Evolutionary conservation across 1,140 invertebrate species (phyloP).

Genomic region (Drosophila lowei): DNA sequence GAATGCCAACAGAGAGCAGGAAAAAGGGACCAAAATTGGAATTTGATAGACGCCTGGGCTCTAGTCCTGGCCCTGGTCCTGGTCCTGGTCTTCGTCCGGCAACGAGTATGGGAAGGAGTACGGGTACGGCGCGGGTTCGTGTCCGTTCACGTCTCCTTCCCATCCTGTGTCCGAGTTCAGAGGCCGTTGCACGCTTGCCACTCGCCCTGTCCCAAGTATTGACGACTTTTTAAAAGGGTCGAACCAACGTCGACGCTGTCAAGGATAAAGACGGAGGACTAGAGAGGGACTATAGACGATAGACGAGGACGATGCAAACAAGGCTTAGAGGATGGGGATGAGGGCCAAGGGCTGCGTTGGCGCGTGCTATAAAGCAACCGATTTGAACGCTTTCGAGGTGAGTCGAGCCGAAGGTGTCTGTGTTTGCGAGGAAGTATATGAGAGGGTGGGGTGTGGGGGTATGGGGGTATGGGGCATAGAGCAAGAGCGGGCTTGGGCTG

Average conservation of each 20-base stretch:
- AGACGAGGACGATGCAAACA: conserved; percentile 6
- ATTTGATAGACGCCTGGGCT: conserved; percentile 73
- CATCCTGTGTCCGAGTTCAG: conserved; percentile 38
- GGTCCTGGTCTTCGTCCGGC: conserved; percentile 4
- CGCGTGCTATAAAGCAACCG: conserved; percentile 79
- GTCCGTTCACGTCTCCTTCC: not conserved
- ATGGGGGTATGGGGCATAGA: not conserved
- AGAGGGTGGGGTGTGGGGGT: not conserved
- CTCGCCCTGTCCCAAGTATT: conserved; percentile 54
- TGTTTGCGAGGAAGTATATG: not conserved
- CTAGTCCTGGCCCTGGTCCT: conserved; percentile 18
- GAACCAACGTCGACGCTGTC: conserved; percentile 58
- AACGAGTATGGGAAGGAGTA: too few relatives aligned
- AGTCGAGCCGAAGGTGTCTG: conserved; percentile 27
- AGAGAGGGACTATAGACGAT: not conserved
- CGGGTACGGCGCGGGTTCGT: conserved; percentile 13
- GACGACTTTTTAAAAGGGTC: conserved; percentile 82
- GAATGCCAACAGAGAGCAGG: conserved; percentile 55
- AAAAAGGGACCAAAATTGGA: conserved; percentile 79
- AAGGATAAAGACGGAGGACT: conserved; percentile 12
- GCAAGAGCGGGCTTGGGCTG: not conserved
- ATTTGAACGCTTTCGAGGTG: conserved; percentile 69
- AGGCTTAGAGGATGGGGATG: conserved; percentile 6
- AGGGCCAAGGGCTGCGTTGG: conserved; percentile 43
- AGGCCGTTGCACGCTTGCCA: conserved; percentile 61